These are phyloP conservation scores for Bubo blakistoni DNA, from an alignment of 2,113 vertebrate genomes.

Conservation along the genomic window DNA sequence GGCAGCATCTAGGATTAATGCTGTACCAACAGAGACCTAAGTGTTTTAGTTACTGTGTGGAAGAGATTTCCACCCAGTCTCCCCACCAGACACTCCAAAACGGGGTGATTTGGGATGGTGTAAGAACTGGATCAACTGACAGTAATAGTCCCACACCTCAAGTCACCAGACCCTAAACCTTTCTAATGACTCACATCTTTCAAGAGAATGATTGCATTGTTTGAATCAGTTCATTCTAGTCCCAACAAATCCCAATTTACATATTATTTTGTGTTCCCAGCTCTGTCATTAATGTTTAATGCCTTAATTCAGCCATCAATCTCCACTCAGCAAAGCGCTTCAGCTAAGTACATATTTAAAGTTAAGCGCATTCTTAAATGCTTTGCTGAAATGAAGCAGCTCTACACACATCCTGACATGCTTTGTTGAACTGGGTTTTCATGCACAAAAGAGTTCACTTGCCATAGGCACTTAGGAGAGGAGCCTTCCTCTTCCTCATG, in stretches of 20 bases:
- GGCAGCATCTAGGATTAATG: background rate
- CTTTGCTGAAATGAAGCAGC: background rate
- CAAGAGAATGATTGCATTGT: background rate
- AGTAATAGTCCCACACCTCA: background rate
- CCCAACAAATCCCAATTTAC: slow-evolving; percentile 1
- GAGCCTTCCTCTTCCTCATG: background rate
- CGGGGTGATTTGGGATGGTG: background rate
- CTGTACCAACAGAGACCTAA: background rate
- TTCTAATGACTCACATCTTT: background rate
- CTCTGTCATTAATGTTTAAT: slow-evolving; percentile 36
- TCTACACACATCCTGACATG: background rate
- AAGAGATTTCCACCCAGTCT: background rate
- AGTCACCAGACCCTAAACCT: background rate
- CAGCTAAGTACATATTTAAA: slow-evolving; percentile 27
- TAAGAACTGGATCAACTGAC: background rate
- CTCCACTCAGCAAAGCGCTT: slow-evolving; percentile 4
- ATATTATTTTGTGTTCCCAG: slow-evolving; percentile 27
- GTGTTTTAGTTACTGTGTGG: background rate
- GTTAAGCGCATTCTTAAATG: background rate
- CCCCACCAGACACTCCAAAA: background rate
- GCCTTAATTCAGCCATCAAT: slow-evolving; percentile 37
- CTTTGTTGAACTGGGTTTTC: slow-evolving; percentile 2
- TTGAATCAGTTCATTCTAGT: slow-evolving; percentile 32
- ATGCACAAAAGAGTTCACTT: background rate
- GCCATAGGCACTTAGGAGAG: background rate